Evolutionary conservation across 2,113 vertebrate species (phyloP), one percentile per base, ranked within the genome.

Genomic region (Equus quagga): DNA sequence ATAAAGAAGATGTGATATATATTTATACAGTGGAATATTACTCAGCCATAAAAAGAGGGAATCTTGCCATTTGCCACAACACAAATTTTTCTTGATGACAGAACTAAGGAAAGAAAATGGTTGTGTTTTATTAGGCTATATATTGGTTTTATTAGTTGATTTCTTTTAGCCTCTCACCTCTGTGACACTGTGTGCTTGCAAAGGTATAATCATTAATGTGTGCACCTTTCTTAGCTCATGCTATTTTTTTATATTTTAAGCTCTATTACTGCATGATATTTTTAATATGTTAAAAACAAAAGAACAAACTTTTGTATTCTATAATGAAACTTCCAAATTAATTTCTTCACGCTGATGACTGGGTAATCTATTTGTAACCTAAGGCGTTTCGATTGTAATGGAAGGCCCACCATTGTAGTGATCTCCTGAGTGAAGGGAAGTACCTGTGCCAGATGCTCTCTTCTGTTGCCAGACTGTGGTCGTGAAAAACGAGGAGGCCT

Each of bases 281-380:
- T 92, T 90, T 78, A 81, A 76, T 46, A 93, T 80, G 31, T 41
- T 88, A 60, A 94, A 91, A 49, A 28, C 19, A 65, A 56, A 89
- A 56, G 2, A 76, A 64, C 5, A 82, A 67, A 54, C 26, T 85
- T 92, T 89, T 64, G 0, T 56, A 81, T 88, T 91, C n/a, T 84
- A 3, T 88, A 54, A 31, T 65, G 28, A 86, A 84, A 80, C 36
- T 84, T 94, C 51, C 17, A 88, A 92, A 18, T 81, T 46, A 44
- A 86, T 6, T 26, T 75, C 65, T 82, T 65, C 4, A 56, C 9
- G 33, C 31, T 67, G 36, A 54, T 94, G 84, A 84, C 6, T 23
- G 3, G 70, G 67, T 46, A 46, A 60, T 65, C 23, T 58, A 5
- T 79, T 94, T 96, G 31, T 73, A 64, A 56, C 51, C 24, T 67